phyloP scores from a whole-genome alignment of 2,888 invertebrate species.

The Rhingia rostrata region DNA sequence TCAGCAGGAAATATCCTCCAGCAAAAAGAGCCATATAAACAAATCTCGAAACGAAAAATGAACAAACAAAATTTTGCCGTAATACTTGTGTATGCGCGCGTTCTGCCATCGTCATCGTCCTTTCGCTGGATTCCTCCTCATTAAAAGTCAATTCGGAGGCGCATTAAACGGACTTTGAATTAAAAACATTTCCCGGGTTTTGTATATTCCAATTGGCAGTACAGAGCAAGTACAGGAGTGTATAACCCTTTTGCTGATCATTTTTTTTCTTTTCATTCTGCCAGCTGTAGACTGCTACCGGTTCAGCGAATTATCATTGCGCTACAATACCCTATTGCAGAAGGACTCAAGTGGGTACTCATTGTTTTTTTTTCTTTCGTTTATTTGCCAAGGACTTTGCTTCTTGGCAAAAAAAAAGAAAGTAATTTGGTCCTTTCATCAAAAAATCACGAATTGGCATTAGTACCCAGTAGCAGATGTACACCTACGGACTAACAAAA shows the following conservation, averaged over 20 bases:
- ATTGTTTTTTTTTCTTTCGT: constrained; percentile 56
- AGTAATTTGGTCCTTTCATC: constrained; percentile 61
- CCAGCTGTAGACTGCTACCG: constrained; percentile 22
- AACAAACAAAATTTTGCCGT: constrained; percentile 44
- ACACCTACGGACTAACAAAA: neutral
- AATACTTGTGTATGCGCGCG: constrained; percentile 48
- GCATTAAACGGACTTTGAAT: constrained; percentile 69
- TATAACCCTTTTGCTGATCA: constrained; percentile 44
- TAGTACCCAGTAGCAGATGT: constrained; percentile 50
- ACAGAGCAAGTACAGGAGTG: neutral
- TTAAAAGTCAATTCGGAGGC: constrained; percentile 74
- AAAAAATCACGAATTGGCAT: constrained; percentile 67
- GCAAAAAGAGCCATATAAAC: constrained; percentile 61
- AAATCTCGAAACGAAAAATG: constrained; percentile 54
- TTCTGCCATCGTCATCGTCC: constrained; percentile 16
- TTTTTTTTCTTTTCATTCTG: constrained; percentile 5
- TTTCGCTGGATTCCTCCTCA: constrained; percentile 52
- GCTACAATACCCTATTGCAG: constrained; percentile 66
- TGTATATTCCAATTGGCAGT: constrained; percentile 60
- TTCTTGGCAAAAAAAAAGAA: constrained; percentile 24
- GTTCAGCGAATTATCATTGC: constrained; percentile 66
- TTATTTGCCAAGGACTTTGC: constrained; percentile 69
- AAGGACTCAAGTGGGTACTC: constrained; percentile 66
- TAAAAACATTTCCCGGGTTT: constrained; percentile 54
- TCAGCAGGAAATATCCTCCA: constrained; percentile 54